Conservation (phyloP, 2,888 invertebrate species). For the Strigamia transsilvanica region DNA sequence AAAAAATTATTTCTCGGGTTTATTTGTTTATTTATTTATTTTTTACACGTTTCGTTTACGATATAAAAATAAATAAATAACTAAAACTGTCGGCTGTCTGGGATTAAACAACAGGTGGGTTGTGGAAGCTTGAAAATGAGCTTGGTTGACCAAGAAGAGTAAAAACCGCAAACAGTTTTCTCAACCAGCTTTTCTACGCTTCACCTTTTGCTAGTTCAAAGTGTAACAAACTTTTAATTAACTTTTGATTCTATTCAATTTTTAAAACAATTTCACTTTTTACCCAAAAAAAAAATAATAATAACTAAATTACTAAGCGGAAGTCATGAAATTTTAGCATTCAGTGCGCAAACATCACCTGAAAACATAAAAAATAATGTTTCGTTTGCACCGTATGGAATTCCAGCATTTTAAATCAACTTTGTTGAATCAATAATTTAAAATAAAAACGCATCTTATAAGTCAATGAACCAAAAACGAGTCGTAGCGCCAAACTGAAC, state of each 20-base stretch:
- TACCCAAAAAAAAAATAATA: not conserved
- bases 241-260: not conserved
- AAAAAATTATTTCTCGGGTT: too few relatives aligned
- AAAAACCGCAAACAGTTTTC: constrained; percentile 7
- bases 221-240: constrained; percentile 25
- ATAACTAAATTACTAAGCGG: not conserved
- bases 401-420: not conserved
- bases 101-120: too few relatives aligned
- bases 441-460: not conserved
- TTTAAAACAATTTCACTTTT: not conserved
- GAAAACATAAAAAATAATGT: not conserved
- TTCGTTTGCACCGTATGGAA: not conserved
- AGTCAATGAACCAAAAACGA: constrained; percentile 40
- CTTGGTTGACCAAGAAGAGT: constrained; percentile 24
- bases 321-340: not conserved
- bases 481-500: not conserved
- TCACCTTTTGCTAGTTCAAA: not conserved
- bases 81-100: not conserved
- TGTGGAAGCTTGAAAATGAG: too few relatives aligned
- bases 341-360: not conserved
- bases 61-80: not conserved
- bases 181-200: constrained; percentile 19
- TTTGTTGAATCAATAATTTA: constrained; percentile 8
- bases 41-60: too few relatives aligned
- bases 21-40: not conserved